Base-by-base conservation (phyloP, 2,797 vertebrate genomes). In the Scleropages formosus region DNA sequence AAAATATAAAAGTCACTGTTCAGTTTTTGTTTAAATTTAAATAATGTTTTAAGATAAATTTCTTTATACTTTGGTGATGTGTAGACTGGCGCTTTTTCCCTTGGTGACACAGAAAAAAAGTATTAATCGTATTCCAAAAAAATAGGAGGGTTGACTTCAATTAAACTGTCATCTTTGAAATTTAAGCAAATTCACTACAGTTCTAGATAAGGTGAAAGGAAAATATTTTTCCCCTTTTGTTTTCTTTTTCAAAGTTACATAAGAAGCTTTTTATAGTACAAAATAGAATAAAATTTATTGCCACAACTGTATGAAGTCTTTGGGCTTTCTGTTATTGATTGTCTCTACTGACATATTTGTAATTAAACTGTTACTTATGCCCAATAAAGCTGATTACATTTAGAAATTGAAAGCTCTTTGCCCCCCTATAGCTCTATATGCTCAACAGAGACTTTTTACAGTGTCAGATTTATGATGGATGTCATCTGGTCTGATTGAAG, bases 401-500 rank as follows among this genome's bases (percentile, higher is more conserved):
- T 65, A 31, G 61, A 75, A 78, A 65, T n/a, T 71, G 44, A 77
- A 66, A 72, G 76, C 72, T 24, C 61, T 73, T 22, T 66, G 60
- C 49, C 67, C 44, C 65, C 51, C 46, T 44, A 51, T 39, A 46
- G 60, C 51, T 49, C 10, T 74, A 31, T 76, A 62, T 76, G 15
- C 65, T n/a, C 60, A 79, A 71, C 24, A 70, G 53, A 85, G 87
- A 92, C 83, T 89, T 89, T 84, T 91, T 91, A 90, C 86, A 81
- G 84, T 91, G 87, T 84, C 86, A 85, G 83, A 93, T 94, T 93
- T 93, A 93, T 94, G 93, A 95, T 92, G 90, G 91, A 94, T 90
- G 89, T 89, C 92, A 92, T 92, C 85, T 89, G 91, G 89, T 84
- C 89, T 92, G 91, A 96, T 93, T 93, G 91, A 95, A 94, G 93